Conservation (phyloP, 2,888 invertebrate species). For the Colostygia pectinataria region DNA sequence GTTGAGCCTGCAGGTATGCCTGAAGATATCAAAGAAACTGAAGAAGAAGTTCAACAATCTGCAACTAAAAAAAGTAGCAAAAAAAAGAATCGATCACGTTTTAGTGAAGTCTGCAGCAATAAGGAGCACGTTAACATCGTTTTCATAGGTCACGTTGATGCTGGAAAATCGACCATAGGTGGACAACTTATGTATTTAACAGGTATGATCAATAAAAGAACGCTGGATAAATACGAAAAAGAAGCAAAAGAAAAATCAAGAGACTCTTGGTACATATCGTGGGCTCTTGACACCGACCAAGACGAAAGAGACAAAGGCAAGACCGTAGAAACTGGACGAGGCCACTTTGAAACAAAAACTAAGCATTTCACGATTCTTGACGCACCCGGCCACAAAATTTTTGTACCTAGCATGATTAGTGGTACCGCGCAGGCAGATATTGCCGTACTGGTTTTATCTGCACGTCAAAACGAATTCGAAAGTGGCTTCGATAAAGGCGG, state of each 20-base stretch:
- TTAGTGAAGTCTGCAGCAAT: neutral
- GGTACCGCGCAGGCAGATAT: slow-evolving; percentile 98
- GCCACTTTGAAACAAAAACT: slow-evolving; percentile 98
- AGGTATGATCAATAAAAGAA: slow-evolving; percentile 99
- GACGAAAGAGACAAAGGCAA: slow-evolving; percentile 97
- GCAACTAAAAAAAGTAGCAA: neutral
- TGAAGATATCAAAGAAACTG: neutral
- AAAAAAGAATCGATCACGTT: neutral
- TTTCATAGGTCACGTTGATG: slow-evolving; percentile 5
- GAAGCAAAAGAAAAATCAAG: slow-evolving; percentile 99
- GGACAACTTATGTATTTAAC: slow-evolving; percentile 94
- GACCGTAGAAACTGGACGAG: slow-evolving; percentile 99
- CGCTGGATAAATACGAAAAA: slow-evolving; percentile 98
- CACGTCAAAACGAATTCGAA: slow-evolving; percentile 99
- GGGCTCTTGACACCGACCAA: slow-evolving; percentile 99
- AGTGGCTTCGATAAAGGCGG: slow-evolving; percentile 99
- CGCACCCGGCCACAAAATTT: slow-evolving; percentile 99
- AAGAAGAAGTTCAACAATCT: slow-evolving; percentile 1
- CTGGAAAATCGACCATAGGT: slow-evolving; percentile 3
- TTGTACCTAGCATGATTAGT: slow-evolving; percentile 99
- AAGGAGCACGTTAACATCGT: slow-evolving; percentile 6
- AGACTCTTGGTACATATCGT: slow-evolving; percentile 99
- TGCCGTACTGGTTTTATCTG: slow-evolving; percentile 98
- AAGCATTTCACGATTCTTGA: slow-evolving; percentile 99
- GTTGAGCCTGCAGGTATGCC: neutral